Percentiles rank a stretch among this genome's conserved stretches.
Conservation (phyloP, 2,888 invertebrate genomes). For the Ectemnius lituratus region DNA sequence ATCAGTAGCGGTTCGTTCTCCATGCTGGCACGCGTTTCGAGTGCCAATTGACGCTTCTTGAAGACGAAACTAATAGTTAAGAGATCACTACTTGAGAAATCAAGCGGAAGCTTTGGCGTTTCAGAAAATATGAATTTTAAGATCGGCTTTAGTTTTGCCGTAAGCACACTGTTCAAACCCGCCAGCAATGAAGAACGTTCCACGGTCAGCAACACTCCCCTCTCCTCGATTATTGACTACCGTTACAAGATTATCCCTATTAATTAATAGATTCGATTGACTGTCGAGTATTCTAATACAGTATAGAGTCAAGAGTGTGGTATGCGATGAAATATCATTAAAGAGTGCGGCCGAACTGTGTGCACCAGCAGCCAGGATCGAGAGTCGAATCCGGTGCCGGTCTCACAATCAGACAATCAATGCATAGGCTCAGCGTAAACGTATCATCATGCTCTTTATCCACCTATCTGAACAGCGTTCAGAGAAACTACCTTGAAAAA, state of each 20-base stretch:
- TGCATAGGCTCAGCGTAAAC: slow-evolving; percentile 7
- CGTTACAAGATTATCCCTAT: slow-evolving; percentile 63
- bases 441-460: neutral
- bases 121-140: neutral
- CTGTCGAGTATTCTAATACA: slow-evolving; percentile 67
- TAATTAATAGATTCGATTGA: slow-evolving; percentile 71
- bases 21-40: slow-evolving; percentile 6
- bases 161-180: slow-evolving; percentile 5
- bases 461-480: slow-evolving; percentile 6
- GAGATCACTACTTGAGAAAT: neutral
- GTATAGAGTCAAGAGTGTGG: slow-evolving; percentile 36
- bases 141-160: neutral
- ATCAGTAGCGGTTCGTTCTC: neutral
- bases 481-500: slow-evolving; percentile 2
- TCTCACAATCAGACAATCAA: neutral
- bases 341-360: slow-evolving; percentile 3
- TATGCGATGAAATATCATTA: slow-evolving; percentile 24
- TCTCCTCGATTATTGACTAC: slow-evolving; percentile 68
- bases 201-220: slow-evolving; percentile 23
- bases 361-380: no score
- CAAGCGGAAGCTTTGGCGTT: neutral
- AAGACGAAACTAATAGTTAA: neutral
- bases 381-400: no score
- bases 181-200: slow-evolving; percentile 22
- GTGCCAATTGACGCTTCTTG: neutral